Evolutionary conservation across 2,888 invertebrate genomes (phyloP), one percentile per base, ranked within the genome.

Genomic region (Drosophila longiperda): DNA sequence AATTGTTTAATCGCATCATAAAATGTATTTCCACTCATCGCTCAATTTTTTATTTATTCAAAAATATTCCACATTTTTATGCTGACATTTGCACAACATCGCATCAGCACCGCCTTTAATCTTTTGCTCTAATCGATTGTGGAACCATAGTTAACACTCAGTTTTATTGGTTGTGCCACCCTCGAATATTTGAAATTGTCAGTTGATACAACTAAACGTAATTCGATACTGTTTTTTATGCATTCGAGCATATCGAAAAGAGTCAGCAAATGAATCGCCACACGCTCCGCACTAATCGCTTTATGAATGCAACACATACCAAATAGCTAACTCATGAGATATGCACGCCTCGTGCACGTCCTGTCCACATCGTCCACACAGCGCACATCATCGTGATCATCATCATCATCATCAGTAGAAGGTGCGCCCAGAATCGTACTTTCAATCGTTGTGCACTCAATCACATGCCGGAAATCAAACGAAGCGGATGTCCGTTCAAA

Each of bases 391-490:
- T 15, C 66, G 29, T 12, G 60, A 20, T 12, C 73, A 48, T 48
- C 69, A 23, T 15, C 48, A n/a, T 34, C 42, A 38, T 59, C 65
- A 68, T 49, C 73, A 20, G 66, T 59, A 42, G 49, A 12, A 23
- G 69, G 36, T n/a, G 34, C 45, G 45, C 33, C 60, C 64, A 52
- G 75, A 67, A 73, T 69, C 65, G 74, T 66, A 74, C 79, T 79
- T 78, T 70, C 79, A 60, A 70, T 73, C 70, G 74, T 79, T 79
- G 82, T 73, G 79, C 84, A 89, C 90, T 82, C 84, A 87, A 86
- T 86, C 89, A 89, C 87, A 86, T 86, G 87, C 86, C 89, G 86
- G 86, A 87, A 90, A 89, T 90, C 89, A 89, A 90, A 79, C 87
- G 87, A 75, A 81, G 73, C 90, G 86, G 90, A 87, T 81, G 68